A percentile compares a stretch with the other conserved stretches of the same genome.
Evolutionary conservation across 2,113 vertebrate species (phyloP).

Genomic region (Erinaceus europaeus): DNA sequence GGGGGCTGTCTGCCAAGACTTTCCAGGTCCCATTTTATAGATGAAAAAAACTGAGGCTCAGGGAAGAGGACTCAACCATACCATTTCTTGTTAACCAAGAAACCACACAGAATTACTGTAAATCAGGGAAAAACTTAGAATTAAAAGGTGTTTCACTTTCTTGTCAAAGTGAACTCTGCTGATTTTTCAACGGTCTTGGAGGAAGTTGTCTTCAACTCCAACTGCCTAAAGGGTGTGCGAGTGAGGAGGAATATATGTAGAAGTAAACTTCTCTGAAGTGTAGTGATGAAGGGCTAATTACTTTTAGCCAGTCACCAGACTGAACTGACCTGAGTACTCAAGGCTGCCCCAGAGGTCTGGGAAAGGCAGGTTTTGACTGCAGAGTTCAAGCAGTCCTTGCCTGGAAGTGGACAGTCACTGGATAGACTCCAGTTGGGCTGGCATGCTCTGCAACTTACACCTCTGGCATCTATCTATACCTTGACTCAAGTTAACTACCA

Average conservation of each 20-base stretch:
- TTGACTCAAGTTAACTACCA: too few species aligned
- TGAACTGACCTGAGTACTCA: fast-evolving
- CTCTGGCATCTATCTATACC: too few species aligned
- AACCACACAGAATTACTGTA: background rate
- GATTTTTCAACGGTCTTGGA: fast-evolving
- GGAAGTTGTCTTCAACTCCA: too few species aligned
- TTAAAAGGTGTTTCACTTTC: background rate
- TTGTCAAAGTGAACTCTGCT: background rate
- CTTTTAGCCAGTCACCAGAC: fast-evolving
- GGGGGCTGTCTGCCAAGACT: too few species aligned
- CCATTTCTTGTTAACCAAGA: background rate
- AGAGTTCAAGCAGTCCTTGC: background rate
- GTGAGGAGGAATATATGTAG: background rate
- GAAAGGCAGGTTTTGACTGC: too few species aligned
- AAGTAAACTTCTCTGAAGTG: too few species aligned
- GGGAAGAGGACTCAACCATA: background rate
- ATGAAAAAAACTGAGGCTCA: background rate
- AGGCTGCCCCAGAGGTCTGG: background rate
- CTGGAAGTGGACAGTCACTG: too few species aligned
- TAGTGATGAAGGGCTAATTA: fast-evolving
- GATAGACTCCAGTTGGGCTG: too few species aligned
- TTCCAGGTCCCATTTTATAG: background rate
- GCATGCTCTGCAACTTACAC: too few species aligned
- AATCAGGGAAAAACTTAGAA: background rate
- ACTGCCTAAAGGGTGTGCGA: background rate